Evolutionary conservation across 2,888 invertebrate species (phyloP), one percentile per base, ranked within the genome.

Genomic region (Ganaspis brasiliensis): DNA sequence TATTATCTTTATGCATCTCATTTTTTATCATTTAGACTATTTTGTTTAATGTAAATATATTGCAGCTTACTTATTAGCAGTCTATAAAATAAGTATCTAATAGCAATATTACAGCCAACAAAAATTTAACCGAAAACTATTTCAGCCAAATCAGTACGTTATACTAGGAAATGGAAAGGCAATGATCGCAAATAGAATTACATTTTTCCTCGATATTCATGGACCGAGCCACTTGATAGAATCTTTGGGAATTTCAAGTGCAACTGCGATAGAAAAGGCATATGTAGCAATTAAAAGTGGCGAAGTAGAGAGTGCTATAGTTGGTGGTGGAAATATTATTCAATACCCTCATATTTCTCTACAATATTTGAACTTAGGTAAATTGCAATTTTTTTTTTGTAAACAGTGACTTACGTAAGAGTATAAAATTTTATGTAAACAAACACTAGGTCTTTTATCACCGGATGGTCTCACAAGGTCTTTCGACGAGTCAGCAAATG

Each of bases 381-480:
- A n/a, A n/a, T n/a, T n/a, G n/a, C n/a, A n/a, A n/a, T n/a, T n/a
- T n/a, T n/a, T n/a, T n/a, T n/a, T n/a, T n/a, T n/a, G n/a, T n/a
- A n/a, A n/a, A n/a, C n/a, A n/a, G n/a, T n/a, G n/a, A n/a, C n/a
- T n/a, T n/a, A n/a, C n/a, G n/a, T n/a, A n/a, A n/a, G n/a, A n/a
- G n/a, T n/a, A n/a, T n/a, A n/a, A n/a, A n/a, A n/a, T n/a, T n/a
- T 93, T 84, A 89, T 93, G 59, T 89, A 92, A 31, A 56, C 26
- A 5, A 12, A 57, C 63, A 67, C 40, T 52, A 79, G 81, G 78
- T 9, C 12, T 81, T 2, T 31, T 84, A 45, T 79, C 83, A 0
- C 19, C 75, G 14, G 82, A 82, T 45, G 84, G 84, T 14, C 1
- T 16, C 6, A 79, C 73, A 3, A 82, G 73, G 74, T 72, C 79